Conservation (phyloP, 2,797 vertebrate species). For the Corythornis leucogaster region DNA sequence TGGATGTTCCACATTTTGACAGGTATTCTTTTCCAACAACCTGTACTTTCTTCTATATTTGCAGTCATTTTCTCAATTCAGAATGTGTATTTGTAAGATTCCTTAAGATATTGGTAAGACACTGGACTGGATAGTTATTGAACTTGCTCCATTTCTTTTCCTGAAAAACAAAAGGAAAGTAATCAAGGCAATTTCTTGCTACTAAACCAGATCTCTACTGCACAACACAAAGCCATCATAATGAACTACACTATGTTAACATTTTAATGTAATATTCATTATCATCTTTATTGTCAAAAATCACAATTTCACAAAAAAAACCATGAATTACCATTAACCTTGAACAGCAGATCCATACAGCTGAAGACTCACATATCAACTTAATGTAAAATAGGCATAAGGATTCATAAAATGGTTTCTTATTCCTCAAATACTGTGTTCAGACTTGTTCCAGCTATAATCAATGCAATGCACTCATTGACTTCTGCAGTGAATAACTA, state of each 20-base stretch:
- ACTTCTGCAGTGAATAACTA: slow-evolving; percentile 42
- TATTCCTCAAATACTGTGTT: slow-evolving; percentile 41
- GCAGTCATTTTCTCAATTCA: slow-evolving; percentile 86
- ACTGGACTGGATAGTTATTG: slow-evolving; percentile 82
- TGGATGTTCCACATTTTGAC: slow-evolving; percentile 81
- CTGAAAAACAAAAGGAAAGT: slow-evolving; percentile 76
- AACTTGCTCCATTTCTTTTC: slow-evolving; percentile 86
- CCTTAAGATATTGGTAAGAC: slow-evolving; percentile 82
- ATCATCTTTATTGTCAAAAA: neutral
- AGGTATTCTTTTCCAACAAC: slow-evolving; percentile 79
- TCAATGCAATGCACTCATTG: neutral
- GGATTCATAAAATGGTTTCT: neutral
- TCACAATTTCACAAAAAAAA: neutral
- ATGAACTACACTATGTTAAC: neutral
- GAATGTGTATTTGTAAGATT: slow-evolving; percentile 65
- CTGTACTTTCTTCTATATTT: slow-evolving; percentile 77
- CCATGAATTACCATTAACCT: neutral
- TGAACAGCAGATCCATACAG: neutral
- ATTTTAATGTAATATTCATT: slow-evolving; percentile 40
- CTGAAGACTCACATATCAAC: neutral
- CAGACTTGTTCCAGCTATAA: neutral
- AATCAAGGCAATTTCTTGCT: slow-evolving; percentile 45
- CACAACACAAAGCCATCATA: slow-evolving; percentile 18
- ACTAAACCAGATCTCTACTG: neutral
- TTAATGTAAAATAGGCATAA: neutral